phyloP scores from a whole-genome alignment of 2,797 vertebrate genomes.

The Siniperca obscura region DNA sequence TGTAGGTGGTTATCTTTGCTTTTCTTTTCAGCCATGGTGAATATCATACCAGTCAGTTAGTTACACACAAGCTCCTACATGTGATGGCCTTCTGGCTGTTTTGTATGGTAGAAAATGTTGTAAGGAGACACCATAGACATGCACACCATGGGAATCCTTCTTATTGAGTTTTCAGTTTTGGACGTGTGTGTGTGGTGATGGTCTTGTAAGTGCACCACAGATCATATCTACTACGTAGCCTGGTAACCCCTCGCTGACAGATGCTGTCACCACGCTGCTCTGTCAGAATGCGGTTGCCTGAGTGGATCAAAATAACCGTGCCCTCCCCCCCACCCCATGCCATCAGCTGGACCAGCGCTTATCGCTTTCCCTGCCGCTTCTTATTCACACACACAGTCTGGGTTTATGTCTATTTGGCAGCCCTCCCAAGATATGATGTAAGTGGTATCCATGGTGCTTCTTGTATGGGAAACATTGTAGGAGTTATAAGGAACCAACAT shows the following conservation, averaged over 20 bases:
- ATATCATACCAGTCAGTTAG: conserved; percentile 2
- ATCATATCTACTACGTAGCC: conserved; percentile 58
- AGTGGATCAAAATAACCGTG: conserved; percentile 81
- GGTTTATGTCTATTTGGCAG: conserved; percentile 31
- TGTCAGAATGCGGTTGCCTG: conserved; percentile 77
- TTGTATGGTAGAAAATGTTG: conserved; percentile 3
- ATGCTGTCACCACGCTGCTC: conserved; percentile 79
- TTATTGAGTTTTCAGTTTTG: conserved; percentile 62
- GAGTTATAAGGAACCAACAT: conserved; percentile 9
- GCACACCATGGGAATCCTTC: conserved; percentile 41
- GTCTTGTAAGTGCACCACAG: conserved; percentile 61
- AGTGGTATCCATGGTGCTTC: conserved; percentile 20
- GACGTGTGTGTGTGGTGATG: conserved; percentile 33
- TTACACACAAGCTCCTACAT: conserved; percentile 5
- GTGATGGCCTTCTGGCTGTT: conserved; percentile 7
- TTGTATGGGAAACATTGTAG: conserved; percentile 9
- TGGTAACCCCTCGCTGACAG: conserved; percentile 76
- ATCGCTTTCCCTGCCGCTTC: conserved; percentile 46
- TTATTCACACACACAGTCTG: conserved; percentile 44
- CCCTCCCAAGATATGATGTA: conserved; percentile 11
- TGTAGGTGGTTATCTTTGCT: neutral
- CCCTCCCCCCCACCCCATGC: conserved; percentile 31
- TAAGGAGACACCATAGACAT: conserved; percentile 27
- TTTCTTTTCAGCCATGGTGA: neutral
- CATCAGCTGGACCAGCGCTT: conserved; percentile 50